These are phyloP conservation scores for Pectinophora gossypiella DNA, from an alignment of 1,140 invertebrate genomes.

Conservation along the genomic window DNA sequence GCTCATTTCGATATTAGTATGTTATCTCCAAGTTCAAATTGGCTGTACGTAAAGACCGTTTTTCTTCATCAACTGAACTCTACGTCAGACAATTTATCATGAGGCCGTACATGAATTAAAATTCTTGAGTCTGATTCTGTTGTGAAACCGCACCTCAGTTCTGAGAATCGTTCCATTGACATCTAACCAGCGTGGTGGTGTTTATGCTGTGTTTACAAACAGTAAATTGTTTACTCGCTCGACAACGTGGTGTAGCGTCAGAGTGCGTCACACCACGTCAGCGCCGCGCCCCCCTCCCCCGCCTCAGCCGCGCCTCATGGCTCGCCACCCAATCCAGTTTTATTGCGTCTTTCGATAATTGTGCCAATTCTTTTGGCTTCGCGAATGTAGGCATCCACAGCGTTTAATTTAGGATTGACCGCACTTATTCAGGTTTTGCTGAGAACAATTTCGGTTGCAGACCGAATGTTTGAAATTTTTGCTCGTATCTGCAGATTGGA, in stretches of 20 bases:
- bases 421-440: too few species aligned
- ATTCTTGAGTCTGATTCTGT: slow-evolving; percentile 16
- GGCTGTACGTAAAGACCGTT: too few species aligned
- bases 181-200: slow-evolving; percentile 48
- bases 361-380: neutral
- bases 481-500: too few species aligned
- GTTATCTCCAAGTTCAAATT: too few species aligned
- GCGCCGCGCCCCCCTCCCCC: neutral
- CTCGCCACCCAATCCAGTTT: slow-evolving; percentile 35
- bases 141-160: slow-evolving; percentile 14
- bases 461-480: too few species aligned
- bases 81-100: too few species aligned
- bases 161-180: slow-evolving; percentile 37
- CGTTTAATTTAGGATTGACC: too few species aligned
- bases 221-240: slow-evolving; percentile 55
- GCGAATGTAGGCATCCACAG: neutral
- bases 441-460: too few species aligned
- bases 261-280: slow-evolving; percentile 43
- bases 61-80: too few species aligned
- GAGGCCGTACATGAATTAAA: too few species aligned
- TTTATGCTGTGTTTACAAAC: slow-evolving; percentile 70
- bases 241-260: slow-evolving; percentile 43
- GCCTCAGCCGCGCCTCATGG: slow-evolving; percentile 22
- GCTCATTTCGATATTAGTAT: too few species aligned
- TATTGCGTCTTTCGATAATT: slow-evolving; percentile 42